Base-by-base conservation (phyloP, 1,140 invertebrate species). In the Cyphomyrmex costatus region DNA sequence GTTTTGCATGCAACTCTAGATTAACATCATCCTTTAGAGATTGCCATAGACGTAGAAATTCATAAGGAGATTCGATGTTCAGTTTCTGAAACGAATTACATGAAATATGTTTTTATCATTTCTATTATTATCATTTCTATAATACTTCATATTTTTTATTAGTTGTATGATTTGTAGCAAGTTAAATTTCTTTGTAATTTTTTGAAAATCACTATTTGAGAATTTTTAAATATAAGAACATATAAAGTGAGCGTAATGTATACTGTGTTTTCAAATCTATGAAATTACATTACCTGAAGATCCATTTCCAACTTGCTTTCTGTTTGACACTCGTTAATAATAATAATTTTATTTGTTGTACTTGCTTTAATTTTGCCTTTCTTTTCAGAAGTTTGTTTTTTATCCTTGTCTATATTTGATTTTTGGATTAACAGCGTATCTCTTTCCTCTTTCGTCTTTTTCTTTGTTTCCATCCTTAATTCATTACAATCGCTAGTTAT, bases 41-140 rank as follows among this genome's bases (percentile, higher is more conserved):
- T 16, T 88, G 85, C 92, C 92, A 93, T 24, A 74, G 19, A 21
- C 86, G 77, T 66, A 87, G 51, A 70, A 93, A 93, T 82, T 93
- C 92, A 51, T 92, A 92, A 1, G 91, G 86, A 4, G 58, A 88
- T 63, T 85, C 78, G 33, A 93, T 82, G 7, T 85, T 86, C 16
- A 87, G 36, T 49, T 78, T 27, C 86, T 90, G 36, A 60, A 89
- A 89, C 80, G 10, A 24, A 66, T 70, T 24, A 19, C 14, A 56
- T 68, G 1, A 66, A 61, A 30, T 79, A 66, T 33, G n/a, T 0
- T 42, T 77, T 27, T n/a, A 53, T n/a, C n/a, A n/a, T n/a, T n/a
- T n/a, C n/a, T n/a, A n/a, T n/a, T n/a, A n/a, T n/a, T n/a, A n/a
- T n/a, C n/a, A n/a, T n/a, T n/a, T n/a, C n/a, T 65, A n/a, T n/a